Evolutionary conservation across 1,140 invertebrate genomes (phyloP).

Genomic region (Phymorhynchus buccinoides): DNA sequence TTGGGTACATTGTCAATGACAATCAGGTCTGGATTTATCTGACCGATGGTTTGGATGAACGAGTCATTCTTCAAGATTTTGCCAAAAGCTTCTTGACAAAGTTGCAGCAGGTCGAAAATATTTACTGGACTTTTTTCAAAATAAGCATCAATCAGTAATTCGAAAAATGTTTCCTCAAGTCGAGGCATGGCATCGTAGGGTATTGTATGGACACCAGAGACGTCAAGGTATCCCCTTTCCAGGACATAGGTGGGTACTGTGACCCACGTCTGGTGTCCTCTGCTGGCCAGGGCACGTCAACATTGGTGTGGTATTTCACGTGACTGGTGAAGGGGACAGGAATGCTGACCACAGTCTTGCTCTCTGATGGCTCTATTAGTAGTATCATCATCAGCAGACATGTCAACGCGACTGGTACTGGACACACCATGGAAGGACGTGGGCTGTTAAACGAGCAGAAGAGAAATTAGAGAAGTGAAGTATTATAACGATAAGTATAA

Average conservation of each 20-base stretch:
- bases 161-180: neutral
- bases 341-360: constrained; percentile 27
- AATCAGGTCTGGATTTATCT: constrained; percentile 10
- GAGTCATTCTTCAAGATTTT: constrained; percentile 28
- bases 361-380: neutral
- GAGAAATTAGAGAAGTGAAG: too few relatives aligned
- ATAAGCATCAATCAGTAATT: neutral
- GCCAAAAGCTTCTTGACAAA: neutral
- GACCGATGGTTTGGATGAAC: neutral
- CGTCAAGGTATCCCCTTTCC: constrained; percentile 8
- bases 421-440: too few relatives aligned
- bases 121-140: neutral
- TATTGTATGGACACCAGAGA: neutral
- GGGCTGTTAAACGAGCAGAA: too few relatives aligned
- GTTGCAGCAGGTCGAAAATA: neutral
- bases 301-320: constrained; percentile 31
- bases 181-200: neutral
- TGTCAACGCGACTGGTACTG: neutral
- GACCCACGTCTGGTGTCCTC: constrained; percentile 36
- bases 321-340: constrained; percentile 35
- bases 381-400: neutral
- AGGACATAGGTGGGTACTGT: neutral
- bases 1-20: constrained; percentile 32
- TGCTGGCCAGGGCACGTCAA: constrained; percentile 23
- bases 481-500: too few relatives aligned